Evolutionary conservation across 2,888 invertebrate genomes (phyloP), one percentile per base, ranked within the genome.

Genomic region (Rotaria macrura): DNA sequence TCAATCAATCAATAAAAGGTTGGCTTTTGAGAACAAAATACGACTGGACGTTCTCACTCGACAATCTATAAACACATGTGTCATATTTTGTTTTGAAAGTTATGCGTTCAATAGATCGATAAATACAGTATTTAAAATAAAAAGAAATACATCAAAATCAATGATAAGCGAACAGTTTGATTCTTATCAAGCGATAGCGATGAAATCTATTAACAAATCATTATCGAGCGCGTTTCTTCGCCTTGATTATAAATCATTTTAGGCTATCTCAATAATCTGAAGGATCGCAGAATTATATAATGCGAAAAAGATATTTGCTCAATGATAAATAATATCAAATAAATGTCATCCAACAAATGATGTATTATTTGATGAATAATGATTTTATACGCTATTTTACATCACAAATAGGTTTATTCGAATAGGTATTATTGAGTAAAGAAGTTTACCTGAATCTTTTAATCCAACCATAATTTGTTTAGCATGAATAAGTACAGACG

Each of bases 381-480:
- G 9, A 54, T 54, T 54, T 25, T 6, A 54, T 54, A n/a, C n/a
- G 25, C 25, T 54, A 54, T 54, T 23, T 54, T 54, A 54, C 10
- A 34, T 34, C 29, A 7, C 14, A 34, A 65, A n/a, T 65, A 34
- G 20, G 29, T 65, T 65, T 14, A 4, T 34, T 34, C 17, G 12
- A 65, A 34, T 40, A 38, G 12, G 29, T 0, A 4, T 17, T 57
- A 1, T 25, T 29, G n/a, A 34, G 3, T 55, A 40, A 14, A 34
- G 5, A 38, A 10, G 4, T 38, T 38, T 43, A 79, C 79, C 79
- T 40, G 79, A 25, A 43, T 79, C 43, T 79, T 43, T 79, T 20
- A 79, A 12, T n/a, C 79, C 79, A 43, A 79, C n/a, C 43, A 79
- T 40, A 79, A 79, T 79, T 43, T 79, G 79, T 79, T 79, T 79